Evolutionary conservation across 1,140 invertebrate species (phyloP), one percentile per base, ranked within the genome.

Genomic region (Acromyrmex echinatior): DNA sequence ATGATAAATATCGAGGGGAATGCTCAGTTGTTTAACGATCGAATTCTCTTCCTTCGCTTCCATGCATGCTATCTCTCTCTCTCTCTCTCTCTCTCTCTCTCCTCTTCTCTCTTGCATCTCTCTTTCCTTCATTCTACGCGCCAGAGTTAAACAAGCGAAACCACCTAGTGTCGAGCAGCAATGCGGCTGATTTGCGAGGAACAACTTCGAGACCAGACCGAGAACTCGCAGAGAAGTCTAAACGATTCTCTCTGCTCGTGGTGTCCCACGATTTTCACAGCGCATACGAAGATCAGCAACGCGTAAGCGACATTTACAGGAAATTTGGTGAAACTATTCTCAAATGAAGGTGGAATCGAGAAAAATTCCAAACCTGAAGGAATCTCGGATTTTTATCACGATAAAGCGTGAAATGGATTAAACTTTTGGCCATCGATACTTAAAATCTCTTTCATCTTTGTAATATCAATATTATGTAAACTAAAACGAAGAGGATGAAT

Each of bases 111-210:
- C 31, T 49, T 14, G 28, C 49, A 49, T 70, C 49, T 74, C 68
- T 78, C 58, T 49, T 63, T 28, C n/a, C 16, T 63, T 16, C 21
- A 21, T 53, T 65, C 49, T 63, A 66, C 16, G 31, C 49, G 25
- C 21, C 21, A 4, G 35, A 86, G 76, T 79, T 86, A 79, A 86
- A 86, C 62, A 66, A 80, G 76, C 49, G 74, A 86, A 86, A 86
- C 84, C 74, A 78, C 35, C 39, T 58, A 51, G 62, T 80, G 62
- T 86, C 62, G 74, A 79, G 76, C 74, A 51, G 74, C 56, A 86
- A 86, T 49, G 74, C 18, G 25, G 62, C 62, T 78, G 74, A 86
- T 86, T 86, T 68, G 74, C 76, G 62, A 80, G 84, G 49, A 79
- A 49, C 74, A 86, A 86, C 82, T 86, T 65, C n/a, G 60, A 56